phyloP scores from a whole-genome alignment of 2,888 invertebrate species.

The Cyclophora albipunctata region DNA sequence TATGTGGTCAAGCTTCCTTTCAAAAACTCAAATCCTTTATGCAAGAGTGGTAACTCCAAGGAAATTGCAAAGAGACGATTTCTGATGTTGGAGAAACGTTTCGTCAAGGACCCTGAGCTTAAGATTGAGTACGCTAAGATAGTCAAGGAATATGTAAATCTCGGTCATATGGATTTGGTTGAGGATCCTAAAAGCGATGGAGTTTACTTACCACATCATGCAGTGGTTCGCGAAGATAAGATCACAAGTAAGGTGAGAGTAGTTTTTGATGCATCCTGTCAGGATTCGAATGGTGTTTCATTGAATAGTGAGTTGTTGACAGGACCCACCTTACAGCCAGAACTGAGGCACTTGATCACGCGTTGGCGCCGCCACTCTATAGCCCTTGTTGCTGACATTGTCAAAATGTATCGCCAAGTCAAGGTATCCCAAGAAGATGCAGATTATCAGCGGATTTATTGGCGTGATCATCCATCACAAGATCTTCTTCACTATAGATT shows the following conservation, averaged over 20 bases:
- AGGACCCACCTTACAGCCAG: constrained; percentile 12
- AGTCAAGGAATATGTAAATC: background rate
- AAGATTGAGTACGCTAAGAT: background rate
- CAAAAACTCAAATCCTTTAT: constrained; percentile 1
- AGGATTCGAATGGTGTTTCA: constrained; percentile 8
- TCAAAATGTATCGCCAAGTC: constrained; percentile 12
- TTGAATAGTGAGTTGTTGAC: constrained; percentile 13
- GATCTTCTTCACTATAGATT: constrained; percentile 11
- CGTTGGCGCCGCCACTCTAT: constrained; percentile 9
- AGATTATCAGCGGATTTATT: constrained; percentile 9
- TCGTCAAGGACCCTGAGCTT: background rate
- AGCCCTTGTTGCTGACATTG: constrained; percentile 9
- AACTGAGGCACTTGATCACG: constrained; percentile 10
- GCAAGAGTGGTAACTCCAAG: background rate
- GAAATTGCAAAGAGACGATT: background rate
- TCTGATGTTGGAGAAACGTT: background rate
- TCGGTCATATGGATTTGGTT: constrained; percentile 10
- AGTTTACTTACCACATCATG: constrained; percentile 13
- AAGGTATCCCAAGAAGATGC: background rate
- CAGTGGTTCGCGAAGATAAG: constrained; percentile 15
- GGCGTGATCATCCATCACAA: constrained; percentile 3
- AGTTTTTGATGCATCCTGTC: constrained; percentile 17
- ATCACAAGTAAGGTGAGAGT: constrained; percentile 20
- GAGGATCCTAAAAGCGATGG: background rate
- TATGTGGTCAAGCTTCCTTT: constrained; percentile 20